Conservation (phyloP, 2,888 invertebrate species). For the Choristoneura rosaceana region DNA sequence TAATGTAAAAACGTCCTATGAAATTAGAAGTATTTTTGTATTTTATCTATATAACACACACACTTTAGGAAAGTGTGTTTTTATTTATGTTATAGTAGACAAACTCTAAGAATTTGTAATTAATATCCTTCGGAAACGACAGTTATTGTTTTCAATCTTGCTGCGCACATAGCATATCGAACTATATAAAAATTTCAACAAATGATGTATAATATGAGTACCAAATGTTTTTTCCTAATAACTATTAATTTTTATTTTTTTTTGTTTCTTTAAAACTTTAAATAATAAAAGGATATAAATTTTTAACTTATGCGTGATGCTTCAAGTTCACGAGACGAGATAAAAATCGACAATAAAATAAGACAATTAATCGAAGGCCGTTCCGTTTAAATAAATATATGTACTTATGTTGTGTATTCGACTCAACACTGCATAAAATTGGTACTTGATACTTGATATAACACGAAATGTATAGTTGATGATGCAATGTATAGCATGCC, state of each 20-base stretch:
- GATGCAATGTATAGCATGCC: neutral
- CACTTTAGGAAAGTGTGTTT: neutral
- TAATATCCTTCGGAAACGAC: too few species aligned
- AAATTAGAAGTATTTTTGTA: neutral
- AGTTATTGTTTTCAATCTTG: too few species aligned
- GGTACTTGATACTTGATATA: neutral
- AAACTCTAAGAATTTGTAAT: too few species aligned
- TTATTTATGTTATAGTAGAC: neutral
- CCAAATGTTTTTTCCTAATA: too few species aligned
- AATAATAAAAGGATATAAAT: too few species aligned
- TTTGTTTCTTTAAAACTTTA: too few species aligned
- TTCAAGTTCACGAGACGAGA: neutral
- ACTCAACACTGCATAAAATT: neutral
- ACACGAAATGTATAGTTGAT: neutral
- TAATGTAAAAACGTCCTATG: neutral
- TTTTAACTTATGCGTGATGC: too few species aligned
- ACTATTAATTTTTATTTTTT: too few species aligned
- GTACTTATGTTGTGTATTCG: neutral
- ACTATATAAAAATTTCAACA: too few species aligned
- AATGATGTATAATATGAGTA: too few species aligned
- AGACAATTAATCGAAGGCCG: neutral
- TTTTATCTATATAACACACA: too few species aligned
- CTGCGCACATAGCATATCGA: too few species aligned
- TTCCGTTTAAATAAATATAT: neutral
- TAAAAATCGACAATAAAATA: neutral